Evolutionary conservation across 2,888 invertebrate genomes (phyloP).

Genomic region (Tenodera sinensis): DNA sequence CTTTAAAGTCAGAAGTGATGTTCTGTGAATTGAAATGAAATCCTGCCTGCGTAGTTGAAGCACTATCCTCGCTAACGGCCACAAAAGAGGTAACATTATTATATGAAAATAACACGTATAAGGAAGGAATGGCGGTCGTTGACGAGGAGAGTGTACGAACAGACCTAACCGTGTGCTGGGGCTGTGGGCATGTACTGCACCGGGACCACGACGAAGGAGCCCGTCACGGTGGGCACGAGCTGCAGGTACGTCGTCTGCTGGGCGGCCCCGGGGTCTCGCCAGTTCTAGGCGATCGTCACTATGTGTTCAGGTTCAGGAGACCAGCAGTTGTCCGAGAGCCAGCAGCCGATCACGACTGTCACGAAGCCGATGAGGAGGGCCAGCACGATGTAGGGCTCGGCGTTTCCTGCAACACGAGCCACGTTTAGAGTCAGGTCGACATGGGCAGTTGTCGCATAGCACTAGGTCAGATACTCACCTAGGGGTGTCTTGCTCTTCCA

Average conservation of each 20-base stretch:
- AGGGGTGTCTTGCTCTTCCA: constrained; percentile 72
- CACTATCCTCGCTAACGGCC: no score
- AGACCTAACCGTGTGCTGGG: not conserved
- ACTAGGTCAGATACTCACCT: constrained; percentile 47
- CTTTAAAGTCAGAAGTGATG: no score
- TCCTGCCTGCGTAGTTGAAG: no score
- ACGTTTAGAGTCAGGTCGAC: not conserved
- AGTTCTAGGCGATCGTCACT: constrained; percentile 61
- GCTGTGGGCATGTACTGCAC: not conserved
- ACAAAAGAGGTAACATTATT: no score
- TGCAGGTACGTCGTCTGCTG: not conserved
- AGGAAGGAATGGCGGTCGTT: no score
- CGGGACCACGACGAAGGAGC: not conserved
- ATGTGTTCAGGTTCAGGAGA: constrained; percentile 68
- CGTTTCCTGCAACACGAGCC: constrained; percentile 55
- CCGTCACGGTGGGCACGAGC: not conserved
- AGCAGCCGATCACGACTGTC: constrained; percentile 71
- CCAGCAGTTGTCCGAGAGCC: constrained; percentile 76
- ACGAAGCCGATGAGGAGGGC: constrained; percentile 68
- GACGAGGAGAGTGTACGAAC: no score
- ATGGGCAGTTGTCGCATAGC: not conserved
- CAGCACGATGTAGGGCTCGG: constrained; percentile 70
- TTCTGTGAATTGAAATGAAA: no score
- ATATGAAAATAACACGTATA: no score
- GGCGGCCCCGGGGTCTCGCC: not conserved